Percentiles rank a stretch among this genome's conserved stretches.
Conservation (phyloP, 1,140 invertebrate genomes). For the Drosophila gunungcola region DNA sequence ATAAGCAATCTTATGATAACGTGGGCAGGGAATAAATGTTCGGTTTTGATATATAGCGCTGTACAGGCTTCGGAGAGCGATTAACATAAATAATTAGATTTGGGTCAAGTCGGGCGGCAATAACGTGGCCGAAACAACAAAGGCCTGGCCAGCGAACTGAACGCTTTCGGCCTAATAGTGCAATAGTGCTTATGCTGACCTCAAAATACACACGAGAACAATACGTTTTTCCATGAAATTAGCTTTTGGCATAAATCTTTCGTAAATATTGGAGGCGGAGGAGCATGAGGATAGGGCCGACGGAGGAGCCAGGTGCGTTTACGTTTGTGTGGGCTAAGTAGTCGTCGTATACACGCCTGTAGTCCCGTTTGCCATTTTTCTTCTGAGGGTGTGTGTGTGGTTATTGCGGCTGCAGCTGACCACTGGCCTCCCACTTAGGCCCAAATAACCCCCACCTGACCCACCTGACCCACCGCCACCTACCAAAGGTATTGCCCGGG, state of each 20-base stretch:
- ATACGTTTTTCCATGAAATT: constrained; percentile 83
- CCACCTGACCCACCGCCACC: not conserved
- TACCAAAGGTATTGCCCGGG: constrained; percentile 30
- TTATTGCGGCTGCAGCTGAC: constrained; percentile 46
- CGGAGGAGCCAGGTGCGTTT: constrained; percentile 8
- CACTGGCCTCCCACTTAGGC: constrained; percentile 1
- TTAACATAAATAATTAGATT: constrained; percentile 83
- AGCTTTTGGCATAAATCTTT: constrained; percentile 82
- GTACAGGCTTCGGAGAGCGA: constrained; percentile 65
- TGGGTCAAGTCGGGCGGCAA: constrained; percentile 52
- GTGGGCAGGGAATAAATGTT: not conserved
- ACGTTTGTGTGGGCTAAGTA: constrained; percentile 61
- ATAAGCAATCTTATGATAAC: not conserved
- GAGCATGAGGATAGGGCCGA: not conserved
- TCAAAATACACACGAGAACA: constrained; percentile 61
- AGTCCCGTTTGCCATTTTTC: constrained; percentile 10
- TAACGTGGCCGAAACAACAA: constrained; percentile 28
- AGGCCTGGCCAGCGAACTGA: constrained; percentile 26
- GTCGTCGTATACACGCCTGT: constrained; percentile 70
- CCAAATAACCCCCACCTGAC: constrained; percentile 3
- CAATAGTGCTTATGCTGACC: constrained; percentile 56
- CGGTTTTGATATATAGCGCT: constrained; percentile 61
- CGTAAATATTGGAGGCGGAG: constrained; percentile 57
- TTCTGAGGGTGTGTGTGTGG: constrained; percentile 28
- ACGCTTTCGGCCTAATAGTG: constrained; percentile 53